phyloP scores from a whole-genome alignment of 2,113 vertebrate species.

The Formicarius rufipectus region DNA sequence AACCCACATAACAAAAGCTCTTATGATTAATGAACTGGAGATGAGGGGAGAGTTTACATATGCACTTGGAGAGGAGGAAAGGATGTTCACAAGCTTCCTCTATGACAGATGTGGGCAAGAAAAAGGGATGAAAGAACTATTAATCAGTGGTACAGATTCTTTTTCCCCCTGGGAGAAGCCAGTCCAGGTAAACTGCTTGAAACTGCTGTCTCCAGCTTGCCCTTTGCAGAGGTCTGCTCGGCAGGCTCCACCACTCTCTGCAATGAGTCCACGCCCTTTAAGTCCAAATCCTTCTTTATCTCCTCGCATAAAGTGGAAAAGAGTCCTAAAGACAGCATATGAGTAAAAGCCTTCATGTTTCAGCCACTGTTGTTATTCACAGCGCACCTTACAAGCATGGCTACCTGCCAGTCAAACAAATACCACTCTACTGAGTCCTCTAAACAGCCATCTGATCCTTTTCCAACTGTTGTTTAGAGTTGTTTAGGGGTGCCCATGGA shows the following conservation, averaged over 20 bases:
- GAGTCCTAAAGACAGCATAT: not conserved
- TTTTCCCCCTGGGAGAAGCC: not conserved
- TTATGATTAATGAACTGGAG: constrained; percentile 5
- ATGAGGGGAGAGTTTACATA: constrained; percentile 20
- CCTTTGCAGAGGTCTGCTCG: not conserved
- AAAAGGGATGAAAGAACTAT: not conserved
- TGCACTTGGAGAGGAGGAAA: not conserved
- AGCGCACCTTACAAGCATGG: not conserved
- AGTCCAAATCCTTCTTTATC: not conserved
- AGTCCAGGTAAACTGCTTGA: not conserved
- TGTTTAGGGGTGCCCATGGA: constrained; percentile 32
- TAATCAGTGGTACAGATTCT: constrained; percentile 3
- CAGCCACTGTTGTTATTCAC: constrained; percentile 23
- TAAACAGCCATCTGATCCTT: constrained; percentile 43
- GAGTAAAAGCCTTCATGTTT: constrained; percentile 37
- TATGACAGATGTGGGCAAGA: not conserved
- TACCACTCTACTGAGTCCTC: not conserved
- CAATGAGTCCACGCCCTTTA: not conserved
- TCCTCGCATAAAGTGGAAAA: not conserved
- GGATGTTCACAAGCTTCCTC: constrained; percentile 6
- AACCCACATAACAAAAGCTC: not conserved
- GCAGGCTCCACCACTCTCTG: not conserved
- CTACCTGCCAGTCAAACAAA: constrained; percentile 62
- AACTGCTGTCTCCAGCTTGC: not conserved
- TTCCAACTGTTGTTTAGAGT: constrained; percentile 21